phyloP scores from a whole-genome alignment of 2,113 vertebrate genomes.

The Platycercus adscitus region DNA sequence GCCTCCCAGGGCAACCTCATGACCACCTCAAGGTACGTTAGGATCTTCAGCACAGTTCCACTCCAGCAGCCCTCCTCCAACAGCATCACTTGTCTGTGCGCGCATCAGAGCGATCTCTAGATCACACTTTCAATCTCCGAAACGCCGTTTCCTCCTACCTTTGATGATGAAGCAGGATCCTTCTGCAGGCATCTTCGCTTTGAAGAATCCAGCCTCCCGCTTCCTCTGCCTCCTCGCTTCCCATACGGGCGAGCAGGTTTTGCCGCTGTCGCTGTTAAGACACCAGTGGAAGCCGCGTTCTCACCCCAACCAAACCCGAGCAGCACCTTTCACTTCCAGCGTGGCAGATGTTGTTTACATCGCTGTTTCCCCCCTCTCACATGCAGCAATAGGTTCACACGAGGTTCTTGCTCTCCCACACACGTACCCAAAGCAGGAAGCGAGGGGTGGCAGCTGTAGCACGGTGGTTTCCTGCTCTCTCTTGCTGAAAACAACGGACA shows the following conservation, averaged over 20 bases:
- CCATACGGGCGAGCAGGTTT: not conserved
- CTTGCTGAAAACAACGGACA: not conserved
- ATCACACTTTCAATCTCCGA: not conserved
- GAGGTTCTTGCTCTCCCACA: not conserved
- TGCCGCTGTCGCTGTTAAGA: not conserved
- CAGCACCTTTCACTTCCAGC: not conserved
- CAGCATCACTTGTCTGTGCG: not conserved
- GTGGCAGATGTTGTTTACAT: conserved; percentile 61
- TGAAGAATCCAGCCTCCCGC: not conserved
- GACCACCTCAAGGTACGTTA: not conserved
- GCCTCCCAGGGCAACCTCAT: not conserved
- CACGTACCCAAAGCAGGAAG: conserved; percentile 17
- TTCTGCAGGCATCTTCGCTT: not conserved
- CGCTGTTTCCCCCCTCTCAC: not conserved
- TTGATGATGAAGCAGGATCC: not conserved
- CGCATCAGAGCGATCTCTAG: not conserved
- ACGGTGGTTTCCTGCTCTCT: conserved; percentile 51
- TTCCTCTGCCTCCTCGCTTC: not conserved
- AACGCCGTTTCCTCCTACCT: conserved; percentile 12
- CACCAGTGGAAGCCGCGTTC: not conserved
- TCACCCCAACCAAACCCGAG: not conserved
- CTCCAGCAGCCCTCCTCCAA: not conserved
- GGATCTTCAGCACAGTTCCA: accelerated
- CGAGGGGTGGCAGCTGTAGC: not conserved
- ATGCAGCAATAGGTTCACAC: not conserved